Base-by-base conservation (phyloP, 2,888 invertebrate species). In the Caenorhabditis plicata region DNA sequence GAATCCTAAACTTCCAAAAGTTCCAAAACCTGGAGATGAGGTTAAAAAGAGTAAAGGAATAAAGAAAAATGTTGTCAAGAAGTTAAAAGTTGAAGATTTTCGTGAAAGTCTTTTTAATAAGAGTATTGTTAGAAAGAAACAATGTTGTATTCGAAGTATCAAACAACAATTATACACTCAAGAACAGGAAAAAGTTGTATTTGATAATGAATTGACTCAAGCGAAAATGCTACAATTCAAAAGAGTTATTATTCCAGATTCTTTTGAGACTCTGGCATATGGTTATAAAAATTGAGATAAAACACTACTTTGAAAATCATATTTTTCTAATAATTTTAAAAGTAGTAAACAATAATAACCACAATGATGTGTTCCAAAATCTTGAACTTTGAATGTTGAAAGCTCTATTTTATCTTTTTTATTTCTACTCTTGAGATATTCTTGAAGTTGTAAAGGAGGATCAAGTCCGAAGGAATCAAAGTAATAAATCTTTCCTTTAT, bases 41-140 rank as follows among this genome's bases (percentile, higher is more conserved):
- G 20, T 15, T 50, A 55, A 55, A 55, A 53, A 53, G 40, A 53
- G 46, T 39, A 53, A 53, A 53, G 39, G 46, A 46, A 53, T 49
- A 53, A 53, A 53, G 40, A 53, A 53, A 39, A 47, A 47, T 31
- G 27, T 54, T 49, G 49, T 48, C 26, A 53, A 48, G 31, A 36
- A 26, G 27, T 51, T 53, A 27, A 53, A 53, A 29, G 47, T 53
- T 31, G 53, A 53, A 29, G 47, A 51, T 51, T 53, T 48, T 53
- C 38, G 41, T 40, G 40, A 40, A 25, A 40, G 40, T 25, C 40
- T 40, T 40, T 40, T 35, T 53, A 66, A 43, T 55, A 45, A 53
- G 32, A 53, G 32, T 40, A 19, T 53, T 32, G 47, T 53, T 19
- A 53, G 46, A 40, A 39, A 29, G 23, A 47, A 31, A n/a, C 53